Percentiles rank a stretch among this genome's conserved stretches.
phyloP scores from a whole-genome alignment of 2,797 vertebrate genomes.

The Bradypus variegatus region DNA sequence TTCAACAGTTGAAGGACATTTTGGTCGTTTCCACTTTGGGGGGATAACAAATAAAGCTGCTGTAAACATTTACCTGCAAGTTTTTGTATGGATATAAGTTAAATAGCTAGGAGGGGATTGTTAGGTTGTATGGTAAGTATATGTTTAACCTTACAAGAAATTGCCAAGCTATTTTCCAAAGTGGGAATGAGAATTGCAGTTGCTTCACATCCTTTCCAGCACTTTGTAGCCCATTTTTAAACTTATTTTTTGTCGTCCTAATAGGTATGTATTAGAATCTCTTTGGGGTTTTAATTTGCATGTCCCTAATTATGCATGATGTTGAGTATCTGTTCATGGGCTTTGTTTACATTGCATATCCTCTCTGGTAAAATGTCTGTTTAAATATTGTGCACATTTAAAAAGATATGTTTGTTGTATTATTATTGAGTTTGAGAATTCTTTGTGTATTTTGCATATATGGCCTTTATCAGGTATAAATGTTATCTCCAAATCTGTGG shows the following conservation, averaged over 20 bases:
- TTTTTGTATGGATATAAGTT: not conserved
- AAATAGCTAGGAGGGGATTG: not conserved
- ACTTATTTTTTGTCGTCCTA: not conserved
- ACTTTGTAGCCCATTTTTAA: not conserved
- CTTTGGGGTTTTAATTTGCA: not conserved
- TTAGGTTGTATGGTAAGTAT: not conserved
- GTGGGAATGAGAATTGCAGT: not conserved
- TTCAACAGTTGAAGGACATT: not conserved
- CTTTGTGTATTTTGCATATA: not conserved
- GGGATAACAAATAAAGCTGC: not conserved
- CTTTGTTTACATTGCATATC: not conserved
- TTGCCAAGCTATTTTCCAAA: not conserved
- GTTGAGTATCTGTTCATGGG: not conserved
- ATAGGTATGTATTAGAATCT: not conserved
- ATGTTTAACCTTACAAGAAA: not conserved
- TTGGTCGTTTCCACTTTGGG: not conserved
- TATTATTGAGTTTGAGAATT: not conserved
- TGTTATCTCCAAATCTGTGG: not conserved
- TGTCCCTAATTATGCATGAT: not conserved
- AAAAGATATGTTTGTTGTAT: not conserved
- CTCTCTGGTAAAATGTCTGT: not conserved
- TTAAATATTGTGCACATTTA: not conserved
- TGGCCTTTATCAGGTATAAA: not conserved
- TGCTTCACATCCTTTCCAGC: not conserved
- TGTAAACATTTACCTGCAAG: not conserved